phyloP scores from a whole-genome alignment of 2,797 vertebrate species.

The Capromys pilorides region DNA sequence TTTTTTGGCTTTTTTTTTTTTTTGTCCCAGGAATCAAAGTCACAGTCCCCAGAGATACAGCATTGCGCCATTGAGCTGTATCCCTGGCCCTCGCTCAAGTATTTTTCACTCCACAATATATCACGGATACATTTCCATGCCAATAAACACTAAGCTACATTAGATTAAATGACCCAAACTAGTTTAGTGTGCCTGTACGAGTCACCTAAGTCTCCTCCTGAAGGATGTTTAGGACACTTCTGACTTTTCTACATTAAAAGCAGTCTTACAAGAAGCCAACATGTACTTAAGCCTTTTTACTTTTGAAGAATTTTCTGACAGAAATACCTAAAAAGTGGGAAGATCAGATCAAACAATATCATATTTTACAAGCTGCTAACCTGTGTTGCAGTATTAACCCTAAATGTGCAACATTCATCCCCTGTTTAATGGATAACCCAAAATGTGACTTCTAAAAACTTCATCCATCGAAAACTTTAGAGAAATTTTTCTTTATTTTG shows the following conservation, averaged over 20 bases:
- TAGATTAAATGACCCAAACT: constrained; percentile 53
- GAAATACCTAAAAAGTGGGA: neutral
- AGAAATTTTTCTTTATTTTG: constrained; percentile 55
- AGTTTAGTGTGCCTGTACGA: neutral
- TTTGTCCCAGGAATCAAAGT: too few relatives aligned
- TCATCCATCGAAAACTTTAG: neutral
- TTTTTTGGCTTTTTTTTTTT: too few relatives aligned
- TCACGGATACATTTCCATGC: constrained; percentile 32
- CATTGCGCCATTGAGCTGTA: too few relatives aligned
- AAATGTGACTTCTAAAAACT: neutral
- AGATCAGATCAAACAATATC: neutral
- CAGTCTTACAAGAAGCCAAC: constrained; percentile 43
- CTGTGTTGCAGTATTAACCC: neutral
- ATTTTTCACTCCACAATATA: constrained; percentile 16
- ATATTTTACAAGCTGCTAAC: constrained; percentile 44
- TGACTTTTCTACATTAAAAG: constrained; percentile 64
- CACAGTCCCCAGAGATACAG: too few relatives aligned
- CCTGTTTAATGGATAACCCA: neutral
- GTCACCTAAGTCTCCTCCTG: constrained; percentile 4
- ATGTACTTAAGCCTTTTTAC: neutral
- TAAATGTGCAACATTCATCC: constrained; percentile 19
- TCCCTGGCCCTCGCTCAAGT: neutral
- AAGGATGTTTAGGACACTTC: constrained; percentile 20
- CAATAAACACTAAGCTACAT: constrained; percentile 43
- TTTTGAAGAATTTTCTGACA: neutral